Base-by-base conservation (phyloP, 2,797 vertebrate species). In the Prionace glauca region DNA sequence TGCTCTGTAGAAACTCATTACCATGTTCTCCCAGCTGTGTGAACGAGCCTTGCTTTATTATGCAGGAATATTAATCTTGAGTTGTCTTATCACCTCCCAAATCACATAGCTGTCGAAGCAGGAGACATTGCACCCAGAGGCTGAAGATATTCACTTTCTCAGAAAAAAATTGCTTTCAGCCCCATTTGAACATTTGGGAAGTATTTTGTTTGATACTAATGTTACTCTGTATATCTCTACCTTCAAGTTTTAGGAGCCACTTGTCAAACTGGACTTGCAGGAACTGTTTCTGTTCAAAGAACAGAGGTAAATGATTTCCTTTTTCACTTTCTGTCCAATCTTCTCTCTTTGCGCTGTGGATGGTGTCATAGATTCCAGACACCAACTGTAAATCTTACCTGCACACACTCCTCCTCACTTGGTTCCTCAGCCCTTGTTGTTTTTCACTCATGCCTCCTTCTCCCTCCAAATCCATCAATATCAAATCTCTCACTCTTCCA, bases 1-100 rank as follows among this genome's bases (percentile, higher is more conserved):
- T 92, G 90, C 65, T 92, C 90, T 11, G n/a, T 12, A n/a, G 65
- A 92, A 92, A 41, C 90, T 92, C 90, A 92, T 92, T 92, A 92
- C 90, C 90, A 92, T 92, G n/a, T 69, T 92, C 90, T 69, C 90
- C 90, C 90, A 92, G 90, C 90, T 92, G 90, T 92, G 90, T 92
- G 65, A 92, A 69, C 69, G 90, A 92, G 90, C 90, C n/a, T 92
- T 92, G n/a, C 90, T 92, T 92, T 92, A 92, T 92, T 92, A 92
- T 92, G 65, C 90, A 92, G 90, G 65, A 92, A 92, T 92, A 92
- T 92, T 92, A 92, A 92, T 92, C 90, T 69, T 92, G 90, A 69
- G 65, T 92, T 92, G 90, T 69, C n/a, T 92, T 69, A 92, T 92
- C 90, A 9, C 22, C 90, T 92, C 90, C 62, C 62, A 92, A 69